Percentiles rank a stretch among this genome's conserved stretches.
Evolutionary conservation across 1,140 invertebrate genomes (phyloP).

Genomic region (Tetranychus cinnabarinus): DNA sequence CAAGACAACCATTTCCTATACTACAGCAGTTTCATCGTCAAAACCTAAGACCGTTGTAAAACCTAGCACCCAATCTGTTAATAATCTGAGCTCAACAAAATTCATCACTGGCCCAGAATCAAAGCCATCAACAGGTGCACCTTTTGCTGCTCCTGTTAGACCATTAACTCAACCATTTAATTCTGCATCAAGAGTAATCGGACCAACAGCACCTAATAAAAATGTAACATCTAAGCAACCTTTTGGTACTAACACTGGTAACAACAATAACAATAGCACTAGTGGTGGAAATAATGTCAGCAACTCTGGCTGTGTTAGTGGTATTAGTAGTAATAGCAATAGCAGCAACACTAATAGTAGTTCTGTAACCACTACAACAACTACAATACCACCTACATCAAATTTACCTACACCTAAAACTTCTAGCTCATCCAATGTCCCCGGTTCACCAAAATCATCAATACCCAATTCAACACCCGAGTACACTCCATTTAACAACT

Average conservation of each 20-base stretch:
- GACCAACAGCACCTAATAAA: neutral
- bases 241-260: neutral
- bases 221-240: no score
- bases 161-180: neutral
- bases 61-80: neutral
- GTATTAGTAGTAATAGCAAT: no score
- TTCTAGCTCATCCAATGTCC: neutral
- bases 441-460: neutral
- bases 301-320: neutral
- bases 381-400: neutral
- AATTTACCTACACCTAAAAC: no score
- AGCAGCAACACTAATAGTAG: neutral
- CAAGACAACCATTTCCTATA: conserved; percentile 5
- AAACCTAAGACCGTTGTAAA: neutral
- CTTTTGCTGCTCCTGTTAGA: neutral
- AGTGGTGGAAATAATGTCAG: neutral
- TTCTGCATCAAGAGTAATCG: neutral
- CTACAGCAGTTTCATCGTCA: conserved; percentile 1
- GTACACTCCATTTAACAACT: conserved; percentile 54
- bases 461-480: conserved; percentile 22
- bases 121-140: neutral
- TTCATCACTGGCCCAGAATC: neutral
- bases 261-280: neutral
- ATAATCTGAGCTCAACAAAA: neutral
- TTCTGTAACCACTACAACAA: neutral